Evolutionary conservation across 2,797 vertebrate species (phyloP).

Genomic region (Eptatretus atami): DNA sequence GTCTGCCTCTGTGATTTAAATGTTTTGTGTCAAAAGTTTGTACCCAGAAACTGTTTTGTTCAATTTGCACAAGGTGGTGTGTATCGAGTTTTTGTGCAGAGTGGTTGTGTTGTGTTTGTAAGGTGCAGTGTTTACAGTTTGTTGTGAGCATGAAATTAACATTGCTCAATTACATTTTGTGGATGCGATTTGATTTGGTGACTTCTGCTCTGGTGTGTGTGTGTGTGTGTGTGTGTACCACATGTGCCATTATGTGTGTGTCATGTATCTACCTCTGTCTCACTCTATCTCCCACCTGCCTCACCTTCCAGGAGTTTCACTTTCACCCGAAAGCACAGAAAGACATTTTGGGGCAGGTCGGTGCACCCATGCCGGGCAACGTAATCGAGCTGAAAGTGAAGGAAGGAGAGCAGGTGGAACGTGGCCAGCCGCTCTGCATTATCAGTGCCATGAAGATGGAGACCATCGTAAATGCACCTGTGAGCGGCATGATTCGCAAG

Average conservation of each 20-base stretch:
- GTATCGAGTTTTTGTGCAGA: too few species aligned
- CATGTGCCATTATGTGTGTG: too few species aligned
- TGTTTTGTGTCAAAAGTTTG: too few species aligned
- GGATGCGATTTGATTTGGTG: too few species aligned
- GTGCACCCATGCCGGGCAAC: slow-evolving; percentile 74
- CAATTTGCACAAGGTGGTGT: too few species aligned
- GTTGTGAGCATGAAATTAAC: too few species aligned
- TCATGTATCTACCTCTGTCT: background rate
- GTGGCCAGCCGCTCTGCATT: slow-evolving; percentile 60
- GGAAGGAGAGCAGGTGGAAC: slow-evolving; percentile 27
- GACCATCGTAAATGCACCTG: slow-evolving; percentile 54
- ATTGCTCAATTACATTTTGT: too few species aligned
- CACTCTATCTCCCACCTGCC: background rate
- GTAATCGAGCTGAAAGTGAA: slow-evolving; percentile 55
- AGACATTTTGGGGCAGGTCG: slow-evolving; percentile 54
- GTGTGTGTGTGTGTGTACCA: too few species aligned
- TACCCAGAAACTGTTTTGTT: too few species aligned
- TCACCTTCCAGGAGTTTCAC: slow-evolving; percentile 38
- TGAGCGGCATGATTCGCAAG: slow-evolving; percentile 28
- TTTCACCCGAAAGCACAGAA: slow-evolving; percentile 71
- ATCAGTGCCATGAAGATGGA: slow-evolving; percentile 94
- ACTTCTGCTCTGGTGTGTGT: background rate
- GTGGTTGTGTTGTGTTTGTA: too few species aligned
- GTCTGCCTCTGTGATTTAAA: too few species aligned
- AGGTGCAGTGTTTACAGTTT: too few species aligned